Evolutionary conservation across 2,113 vertebrate genomes (phyloP).

Genomic region (Corydoras maculifer): DNA sequence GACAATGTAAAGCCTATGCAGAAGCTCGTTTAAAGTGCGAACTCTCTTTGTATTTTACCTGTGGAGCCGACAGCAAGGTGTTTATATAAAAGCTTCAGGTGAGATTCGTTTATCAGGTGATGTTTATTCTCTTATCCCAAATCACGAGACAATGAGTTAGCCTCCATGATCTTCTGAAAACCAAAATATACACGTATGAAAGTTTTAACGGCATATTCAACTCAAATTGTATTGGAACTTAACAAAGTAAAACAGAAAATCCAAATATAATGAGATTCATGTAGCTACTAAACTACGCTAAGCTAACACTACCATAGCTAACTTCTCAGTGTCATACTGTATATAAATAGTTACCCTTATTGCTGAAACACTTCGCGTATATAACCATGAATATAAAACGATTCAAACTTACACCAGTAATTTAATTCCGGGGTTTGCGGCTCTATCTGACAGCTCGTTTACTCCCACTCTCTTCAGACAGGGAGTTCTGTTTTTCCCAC

Average conservation of each 20-base stretch:
- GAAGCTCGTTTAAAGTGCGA: no score
- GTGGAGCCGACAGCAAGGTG: not conserved
- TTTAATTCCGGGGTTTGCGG: not conserved
- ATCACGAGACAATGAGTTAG: conserved; percentile 33
- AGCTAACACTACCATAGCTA: not conserved
- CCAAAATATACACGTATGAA: not conserved
- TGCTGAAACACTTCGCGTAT: not conserved
- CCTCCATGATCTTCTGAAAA: conserved; percentile 35
- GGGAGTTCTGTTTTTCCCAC: not conserved
- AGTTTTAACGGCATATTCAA: no score
- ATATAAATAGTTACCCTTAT: not conserved
- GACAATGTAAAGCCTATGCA: no score
- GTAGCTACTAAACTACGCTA: not conserved
- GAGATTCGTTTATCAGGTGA: not conserved
- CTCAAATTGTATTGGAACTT: no score
- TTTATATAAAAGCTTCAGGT: not conserved
- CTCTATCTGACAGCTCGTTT: not conserved
- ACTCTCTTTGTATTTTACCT: not conserved
- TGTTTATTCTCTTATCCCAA: conserved; percentile 20
- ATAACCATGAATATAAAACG: not conserved
- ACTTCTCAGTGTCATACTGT: not conserved
- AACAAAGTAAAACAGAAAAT: no score
- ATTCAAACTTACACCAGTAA: not conserved
- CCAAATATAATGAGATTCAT: not conserved
- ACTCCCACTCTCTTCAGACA: not conserved